Conservation (phyloP, 53 echinoderm and acorn worm genomes). For the Crossaster papposus region DNA sequence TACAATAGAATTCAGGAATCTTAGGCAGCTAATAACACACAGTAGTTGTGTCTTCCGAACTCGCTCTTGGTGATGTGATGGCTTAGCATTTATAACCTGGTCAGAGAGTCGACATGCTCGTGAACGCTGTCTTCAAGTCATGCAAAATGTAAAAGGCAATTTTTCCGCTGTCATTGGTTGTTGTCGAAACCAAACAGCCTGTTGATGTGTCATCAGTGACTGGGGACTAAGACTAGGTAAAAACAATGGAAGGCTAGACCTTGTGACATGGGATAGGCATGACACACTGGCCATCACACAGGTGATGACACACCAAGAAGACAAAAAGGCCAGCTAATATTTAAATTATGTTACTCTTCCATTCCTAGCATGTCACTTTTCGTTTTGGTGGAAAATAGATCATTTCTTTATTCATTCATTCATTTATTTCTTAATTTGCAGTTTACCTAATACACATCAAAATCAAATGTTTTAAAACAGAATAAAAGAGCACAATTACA, state of each 20-base stretch:
- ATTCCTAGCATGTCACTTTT: neutral
- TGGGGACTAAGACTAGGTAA: neutral
- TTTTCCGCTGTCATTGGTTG: neutral
- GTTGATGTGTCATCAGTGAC: neutral
- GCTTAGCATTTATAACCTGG: too few species aligned
- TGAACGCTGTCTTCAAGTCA: neutral
- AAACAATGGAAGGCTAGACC: slow-evolving; percentile 2
- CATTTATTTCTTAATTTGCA: too few species aligned
- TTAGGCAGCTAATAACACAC: too few species aligned
- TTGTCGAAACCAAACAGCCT: neutral
- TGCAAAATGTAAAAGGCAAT: neutral
- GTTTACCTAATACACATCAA: too few species aligned
- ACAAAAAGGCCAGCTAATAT: neutral
- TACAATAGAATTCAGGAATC: too few species aligned
- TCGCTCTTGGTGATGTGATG: too few species aligned
- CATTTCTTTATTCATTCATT: too few species aligned
- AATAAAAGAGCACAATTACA: too few species aligned
- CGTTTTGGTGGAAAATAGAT: too few species aligned
- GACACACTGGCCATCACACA: slow-evolving; percentile 25
- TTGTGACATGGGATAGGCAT: neutral
- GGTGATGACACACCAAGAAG: slow-evolving; percentile 14
- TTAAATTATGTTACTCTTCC: neutral
- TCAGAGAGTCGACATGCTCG: too few species aligned
- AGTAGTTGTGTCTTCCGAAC: too few species aligned
- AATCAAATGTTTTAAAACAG: too few species aligned